These are phyloP conservation scores for Bombus sylvicola DNA, from an alignment of 1,140 invertebrate species.

Conservation along the genomic window DNA sequence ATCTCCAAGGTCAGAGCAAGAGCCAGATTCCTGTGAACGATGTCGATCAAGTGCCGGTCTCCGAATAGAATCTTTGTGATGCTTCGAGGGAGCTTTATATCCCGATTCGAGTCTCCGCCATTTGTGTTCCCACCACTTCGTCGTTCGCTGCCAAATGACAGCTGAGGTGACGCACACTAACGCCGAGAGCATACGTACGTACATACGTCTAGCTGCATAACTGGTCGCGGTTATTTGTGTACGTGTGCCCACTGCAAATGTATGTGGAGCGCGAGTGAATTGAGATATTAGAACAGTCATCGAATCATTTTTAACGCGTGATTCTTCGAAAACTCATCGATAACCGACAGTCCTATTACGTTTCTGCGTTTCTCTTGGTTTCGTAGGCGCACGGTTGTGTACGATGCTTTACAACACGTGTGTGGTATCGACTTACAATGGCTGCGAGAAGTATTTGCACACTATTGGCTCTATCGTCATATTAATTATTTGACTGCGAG, in stretches of 20 bases:
- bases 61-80: constrained; percentile 39
- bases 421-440: no score
- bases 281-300: neutral
- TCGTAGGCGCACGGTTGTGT: no score
- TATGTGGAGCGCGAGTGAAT: neutral
- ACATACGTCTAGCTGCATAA: neutral
- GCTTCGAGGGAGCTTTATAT: constrained; percentile 47
- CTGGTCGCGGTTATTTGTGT: neutral
- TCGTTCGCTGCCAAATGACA: constrained; percentile 1
- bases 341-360: no score
- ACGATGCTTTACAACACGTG: no score
- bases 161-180: neutral
- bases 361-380: no score
- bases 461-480: no score
- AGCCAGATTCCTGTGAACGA: neutral
- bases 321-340: neutral
- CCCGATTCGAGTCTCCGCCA: neutral
- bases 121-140: constrained; percentile 43
- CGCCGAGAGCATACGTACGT: neutral
- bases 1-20: no score
- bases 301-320: neutral
- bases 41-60: neutral
- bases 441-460: no score
- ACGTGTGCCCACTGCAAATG: neutral
- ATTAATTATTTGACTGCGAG: no score